Evolutionary conservation across 2,888 invertebrate species (phyloP).

Genomic region (Elmis aenea): DNA sequence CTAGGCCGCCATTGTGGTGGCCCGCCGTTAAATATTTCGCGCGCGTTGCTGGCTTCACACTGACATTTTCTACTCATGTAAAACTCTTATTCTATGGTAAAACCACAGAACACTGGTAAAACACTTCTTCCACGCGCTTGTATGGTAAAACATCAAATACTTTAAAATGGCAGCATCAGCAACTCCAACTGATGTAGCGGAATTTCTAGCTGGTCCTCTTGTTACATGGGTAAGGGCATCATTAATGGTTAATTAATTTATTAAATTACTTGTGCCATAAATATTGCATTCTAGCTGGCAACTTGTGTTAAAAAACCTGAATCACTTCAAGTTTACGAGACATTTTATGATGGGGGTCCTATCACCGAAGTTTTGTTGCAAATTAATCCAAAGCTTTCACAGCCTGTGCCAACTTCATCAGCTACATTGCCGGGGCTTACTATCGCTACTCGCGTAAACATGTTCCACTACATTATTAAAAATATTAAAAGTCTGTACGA

Average conservation of each 20-base stretch:
- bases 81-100: no score
- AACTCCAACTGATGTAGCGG: slow-evolving; percentile 72
- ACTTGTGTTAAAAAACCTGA: slow-evolving; percentile 79
- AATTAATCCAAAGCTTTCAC: slow-evolving; percentile 73
- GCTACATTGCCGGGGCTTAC: slow-evolving; percentile 52
- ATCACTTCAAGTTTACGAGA: slow-evolving; percentile 67
- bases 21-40: no score
- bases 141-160: not conserved
- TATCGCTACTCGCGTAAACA: slow-evolving; percentile 66
- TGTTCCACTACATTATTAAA: slow-evolving; percentile 80
- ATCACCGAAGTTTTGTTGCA: slow-evolving; percentile 82
- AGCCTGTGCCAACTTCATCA: slow-evolving; percentile 39
- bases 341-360: slow-evolving; percentile 77
- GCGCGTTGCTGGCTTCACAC: no score
- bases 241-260: not conserved
- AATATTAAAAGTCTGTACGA: slow-evolving; percentile 75
- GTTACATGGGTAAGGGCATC: slow-evolving; percentile 74
- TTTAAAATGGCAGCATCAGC: slow-evolving; percentile 50
- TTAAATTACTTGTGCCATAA: no score
- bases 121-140: no score
- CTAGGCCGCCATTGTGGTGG: no score
- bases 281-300: slow-evolving; percentile 59
- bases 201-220: slow-evolving; percentile 77
- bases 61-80: no score
- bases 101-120: no score